These are phyloP conservation scores for Leucophora obtusa DNA, from an alignment of 2,888 invertebrate species.

Conservation along the genomic window DNA sequence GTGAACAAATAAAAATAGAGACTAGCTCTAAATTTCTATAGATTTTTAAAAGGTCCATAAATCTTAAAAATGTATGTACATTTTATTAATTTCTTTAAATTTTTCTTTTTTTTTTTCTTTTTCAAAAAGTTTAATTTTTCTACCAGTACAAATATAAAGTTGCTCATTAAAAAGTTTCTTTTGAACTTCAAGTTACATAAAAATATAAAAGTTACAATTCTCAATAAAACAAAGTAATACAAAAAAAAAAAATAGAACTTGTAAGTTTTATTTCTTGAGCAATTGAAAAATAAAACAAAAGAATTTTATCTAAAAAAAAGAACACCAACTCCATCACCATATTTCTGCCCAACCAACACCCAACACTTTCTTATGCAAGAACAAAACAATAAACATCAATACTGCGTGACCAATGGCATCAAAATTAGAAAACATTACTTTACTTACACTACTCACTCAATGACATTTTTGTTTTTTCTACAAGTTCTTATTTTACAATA, in stretches of 20 bases:
- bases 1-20: no score
- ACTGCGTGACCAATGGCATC: slow-evolving; percentile 61
- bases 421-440: slow-evolving; percentile 54
- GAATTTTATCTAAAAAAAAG: neutral
- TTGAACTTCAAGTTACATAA: neutral
- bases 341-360: neutral
- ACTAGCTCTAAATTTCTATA: no score
- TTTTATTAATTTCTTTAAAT: no score
- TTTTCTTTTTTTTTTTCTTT: no score
- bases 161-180: slow-evolving; percentile 31
- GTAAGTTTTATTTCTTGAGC: neutral
- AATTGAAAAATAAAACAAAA: slow-evolving; percentile 15
- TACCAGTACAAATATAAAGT: neutral
- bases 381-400: slow-evolving; percentile 5
- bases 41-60: no score
- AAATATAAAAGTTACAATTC: neutral
- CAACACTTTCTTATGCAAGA: neutral
- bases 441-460: slow-evolving; percentile 6
- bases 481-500: slow-evolving; percentile 24
- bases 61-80: no score
- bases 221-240: neutral
- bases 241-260: slow-evolving; percentile 3
- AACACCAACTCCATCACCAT: neutral
- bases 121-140: no score
- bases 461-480: neutral